Evolutionary conservation across 2,888 invertebrate species (phyloP).

Genomic region (Epinotia bilunana): DNA sequence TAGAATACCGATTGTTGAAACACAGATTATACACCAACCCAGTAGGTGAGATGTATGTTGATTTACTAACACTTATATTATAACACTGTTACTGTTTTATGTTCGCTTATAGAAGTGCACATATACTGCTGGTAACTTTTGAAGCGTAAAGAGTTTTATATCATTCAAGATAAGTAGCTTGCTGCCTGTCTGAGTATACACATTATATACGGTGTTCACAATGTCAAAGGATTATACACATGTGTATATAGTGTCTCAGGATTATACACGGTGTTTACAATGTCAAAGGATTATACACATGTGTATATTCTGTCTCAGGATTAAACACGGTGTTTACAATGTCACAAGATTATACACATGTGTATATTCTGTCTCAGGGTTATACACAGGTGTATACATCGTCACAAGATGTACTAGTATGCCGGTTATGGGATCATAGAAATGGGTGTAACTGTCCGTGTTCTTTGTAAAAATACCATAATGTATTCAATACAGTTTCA

Average conservation of each 20-base stretch:
- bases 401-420: not conserved
- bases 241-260: too few relatives aligned
- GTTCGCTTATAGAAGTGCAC: slow-evolving; percentile 3
- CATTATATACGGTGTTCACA: too few relatives aligned
- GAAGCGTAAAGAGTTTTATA: not conserved
- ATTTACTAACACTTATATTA: not conserved
- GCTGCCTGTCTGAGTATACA: too few relatives aligned
- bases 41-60: not conserved
- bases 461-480: slow-evolving; percentile 31
- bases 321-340: not conserved
- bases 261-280: too few relatives aligned
- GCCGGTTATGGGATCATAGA: not conserved
- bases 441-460: slow-evolving; percentile 36
- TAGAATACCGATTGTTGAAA: not conserved
- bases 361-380: not conserved
- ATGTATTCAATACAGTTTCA: slow-evolving; percentile 38
- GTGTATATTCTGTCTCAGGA: not conserved
- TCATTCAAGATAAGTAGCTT: too few relatives aligned
- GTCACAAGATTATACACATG: not conserved
- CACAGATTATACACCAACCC: not conserved
- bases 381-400: not conserved
- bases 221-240: too few relatives aligned
- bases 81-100: not conserved
- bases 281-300: too few relatives aligned
- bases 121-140: not conserved